Evolutionary conservation across 2,888 invertebrate species (phyloP).

Genomic region (Lottia gigantea): DNA sequence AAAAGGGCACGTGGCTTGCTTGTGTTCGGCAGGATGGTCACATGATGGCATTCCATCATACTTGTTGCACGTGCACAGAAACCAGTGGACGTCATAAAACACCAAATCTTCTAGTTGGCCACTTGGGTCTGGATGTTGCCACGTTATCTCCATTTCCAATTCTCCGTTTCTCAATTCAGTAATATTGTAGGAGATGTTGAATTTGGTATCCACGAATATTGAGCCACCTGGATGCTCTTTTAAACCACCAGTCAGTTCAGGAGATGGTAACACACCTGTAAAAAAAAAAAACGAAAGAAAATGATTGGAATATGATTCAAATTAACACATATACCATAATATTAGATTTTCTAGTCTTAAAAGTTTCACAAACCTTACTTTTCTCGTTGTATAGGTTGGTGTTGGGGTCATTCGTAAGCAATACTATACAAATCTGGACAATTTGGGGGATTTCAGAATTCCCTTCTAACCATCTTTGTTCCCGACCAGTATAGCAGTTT

Average conservation of each 20-base stretch:
- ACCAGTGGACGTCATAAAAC: slow-evolving; percentile 35
- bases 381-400: no score
- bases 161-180: slow-evolving; percentile 23
- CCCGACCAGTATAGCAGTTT: no score
- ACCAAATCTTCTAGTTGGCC: neutral
- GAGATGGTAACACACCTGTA: slow-evolving; percentile 9
- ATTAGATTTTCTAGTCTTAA: no score
- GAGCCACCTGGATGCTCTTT: neutral
- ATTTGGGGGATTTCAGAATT: no score
- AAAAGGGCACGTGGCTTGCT: slow-evolving; percentile 9
- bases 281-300: no score
- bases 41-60: slow-evolving; percentile 33
- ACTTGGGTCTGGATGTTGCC: slow-evolving; percentile 26
- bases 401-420: no score
- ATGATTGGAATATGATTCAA: no score
- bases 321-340: no score
- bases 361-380: no score
- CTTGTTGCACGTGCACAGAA: slow-evolving; percentile 37
- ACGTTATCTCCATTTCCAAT: slow-evolving; percentile 24
- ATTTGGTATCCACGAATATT: slow-evolving; percentile 12
- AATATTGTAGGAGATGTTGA: slow-evolving; percentile 28
- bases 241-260: neutral
- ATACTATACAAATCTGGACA: no score
- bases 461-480: no score
- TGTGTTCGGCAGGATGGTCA: slow-evolving; percentile 35